Conservation (phyloP, 2,888 invertebrate genomes). For the Candidula unifasciata region DNA sequence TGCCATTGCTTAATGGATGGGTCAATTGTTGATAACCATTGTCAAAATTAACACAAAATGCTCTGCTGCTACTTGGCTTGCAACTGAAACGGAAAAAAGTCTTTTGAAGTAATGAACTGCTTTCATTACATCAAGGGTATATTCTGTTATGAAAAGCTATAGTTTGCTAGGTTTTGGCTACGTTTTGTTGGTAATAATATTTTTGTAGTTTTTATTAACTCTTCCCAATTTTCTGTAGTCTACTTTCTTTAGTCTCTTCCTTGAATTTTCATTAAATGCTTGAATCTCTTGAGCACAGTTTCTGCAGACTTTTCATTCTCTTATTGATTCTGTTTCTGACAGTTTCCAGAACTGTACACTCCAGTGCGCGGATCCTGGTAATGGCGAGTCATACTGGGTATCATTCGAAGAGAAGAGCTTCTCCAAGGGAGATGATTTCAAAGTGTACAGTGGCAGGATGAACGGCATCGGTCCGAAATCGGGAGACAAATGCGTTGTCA, state of each 20-base stretch:
- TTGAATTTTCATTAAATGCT: neutral
- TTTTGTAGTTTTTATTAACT: no score
- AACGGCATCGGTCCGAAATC: conserved; percentile 65
- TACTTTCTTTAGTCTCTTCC: neutral
- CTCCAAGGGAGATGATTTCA: conserved; percentile 58
- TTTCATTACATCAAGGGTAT: no score
- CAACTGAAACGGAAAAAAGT: no score
- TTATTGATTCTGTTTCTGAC: neutral
- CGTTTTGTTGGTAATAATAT: no score
- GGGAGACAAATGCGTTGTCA: conserved; percentile 66
- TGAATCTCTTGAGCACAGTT: no score
- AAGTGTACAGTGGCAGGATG: conserved; percentile 64
- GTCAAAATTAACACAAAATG: no score
- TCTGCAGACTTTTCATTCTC: neutral
- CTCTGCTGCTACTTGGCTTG: no score
- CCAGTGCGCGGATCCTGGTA: conserved; percentile 45
- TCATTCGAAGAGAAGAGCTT: conserved; percentile 50
- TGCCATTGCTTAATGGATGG: no score
- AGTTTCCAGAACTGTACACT: conserved; percentile 48
- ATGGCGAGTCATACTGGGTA: conserved; percentile 59
- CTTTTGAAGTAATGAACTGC: no score
- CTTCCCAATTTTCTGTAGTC: neutral
- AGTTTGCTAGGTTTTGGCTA: no score
- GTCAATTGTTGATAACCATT: no score
- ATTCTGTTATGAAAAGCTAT: no score